Percentiles rank a stretch among this genome's conserved stretches.
These are phyloP conservation scores for Sphaerodactylus townsendi DNA, from an alignment of 2,113 vertebrate species.

Conservation along the genomic window DNA sequence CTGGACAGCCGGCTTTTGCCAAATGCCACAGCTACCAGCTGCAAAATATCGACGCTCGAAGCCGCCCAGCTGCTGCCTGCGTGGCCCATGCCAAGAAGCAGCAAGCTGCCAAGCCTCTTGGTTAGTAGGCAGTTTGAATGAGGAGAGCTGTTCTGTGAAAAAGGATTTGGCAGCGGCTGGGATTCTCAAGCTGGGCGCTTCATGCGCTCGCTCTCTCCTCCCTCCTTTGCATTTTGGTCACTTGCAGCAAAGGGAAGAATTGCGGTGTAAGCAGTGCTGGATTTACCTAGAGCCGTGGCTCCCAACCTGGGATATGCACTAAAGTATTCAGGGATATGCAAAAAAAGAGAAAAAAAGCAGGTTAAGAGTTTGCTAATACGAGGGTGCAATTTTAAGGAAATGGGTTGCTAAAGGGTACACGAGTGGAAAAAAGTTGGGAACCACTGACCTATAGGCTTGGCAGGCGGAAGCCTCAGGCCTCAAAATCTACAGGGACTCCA, in stretches of 20 bases:
- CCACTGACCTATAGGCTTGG: too few species aligned
- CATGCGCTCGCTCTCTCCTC: not conserved
- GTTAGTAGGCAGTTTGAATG: constrained; percentile 44
- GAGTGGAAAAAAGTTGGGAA: too few species aligned
- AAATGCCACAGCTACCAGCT: constrained; percentile 73
- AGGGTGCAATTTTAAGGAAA: too few species aligned
- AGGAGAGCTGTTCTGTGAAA: constrained; percentile 43
- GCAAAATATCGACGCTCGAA: constrained; percentile 70
- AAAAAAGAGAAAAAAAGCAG: too few species aligned
- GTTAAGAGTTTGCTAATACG: too few species aligned
- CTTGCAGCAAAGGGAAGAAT: not conserved
- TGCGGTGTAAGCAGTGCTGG: not conserved
- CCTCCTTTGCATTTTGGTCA: not conserved
- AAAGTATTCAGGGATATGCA: too few species aligned
- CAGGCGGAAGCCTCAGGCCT: too few species aligned
- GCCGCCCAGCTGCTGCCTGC: constrained; percentile 67
- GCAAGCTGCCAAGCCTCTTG: constrained; percentile 57
- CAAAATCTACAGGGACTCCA: too few species aligned
- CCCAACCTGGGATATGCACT: too few species aligned
- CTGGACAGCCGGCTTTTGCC: constrained; percentile 71
- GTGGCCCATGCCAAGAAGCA: constrained; percentile 56
- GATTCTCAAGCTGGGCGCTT: constrained; percentile 31
- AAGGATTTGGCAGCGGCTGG: constrained; percentile 39
- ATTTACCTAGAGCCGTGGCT: too few species aligned
- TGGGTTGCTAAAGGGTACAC: too few species aligned